phyloP scores from a whole-genome alignment of 2,797 vertebrate species.

The Falco berigora region DNA sequence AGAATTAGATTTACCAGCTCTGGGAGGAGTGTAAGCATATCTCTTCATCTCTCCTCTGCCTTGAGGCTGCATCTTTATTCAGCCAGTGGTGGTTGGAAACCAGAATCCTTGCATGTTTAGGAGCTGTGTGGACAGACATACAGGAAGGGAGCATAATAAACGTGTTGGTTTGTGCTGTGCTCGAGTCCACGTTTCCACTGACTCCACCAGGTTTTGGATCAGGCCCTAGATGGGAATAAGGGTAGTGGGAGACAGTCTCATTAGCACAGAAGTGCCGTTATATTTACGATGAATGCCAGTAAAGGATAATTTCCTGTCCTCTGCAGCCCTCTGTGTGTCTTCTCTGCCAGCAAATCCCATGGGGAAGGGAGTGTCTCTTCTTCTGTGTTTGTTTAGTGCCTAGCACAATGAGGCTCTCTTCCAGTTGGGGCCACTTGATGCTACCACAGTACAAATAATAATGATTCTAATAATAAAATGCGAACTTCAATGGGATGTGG shows the following conservation, averaged over 20 bases:
- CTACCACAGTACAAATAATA: slow-evolving; percentile 49
- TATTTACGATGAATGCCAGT: background rate
- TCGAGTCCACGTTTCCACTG: background rate
- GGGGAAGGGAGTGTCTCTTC: slow-evolving; percentile 45
- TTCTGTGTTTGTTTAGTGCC: slow-evolving; percentile 29
- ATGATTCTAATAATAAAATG: slow-evolving; percentile 54
- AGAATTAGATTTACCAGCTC: slow-evolving; percentile 36
- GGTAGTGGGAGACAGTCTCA: background rate
- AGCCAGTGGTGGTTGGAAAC: background rate
- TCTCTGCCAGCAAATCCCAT: background rate
- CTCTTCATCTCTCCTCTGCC: background rate
- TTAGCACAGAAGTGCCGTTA: background rate
- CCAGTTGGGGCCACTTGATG: slow-evolving; percentile 36
- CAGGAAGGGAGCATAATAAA: background rate
- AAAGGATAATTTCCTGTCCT: slow-evolving; percentile 24
- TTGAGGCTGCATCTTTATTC: background rate
- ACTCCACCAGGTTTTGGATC: background rate
- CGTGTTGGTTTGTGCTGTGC: background rate
- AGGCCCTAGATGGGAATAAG: background rate
- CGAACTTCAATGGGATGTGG: slow-evolving; percentile 42
- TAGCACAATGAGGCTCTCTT: slow-evolving; percentile 23
- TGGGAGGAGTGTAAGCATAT: background rate
- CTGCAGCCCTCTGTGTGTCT: background rate
- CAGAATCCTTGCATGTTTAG: background rate
- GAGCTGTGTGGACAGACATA: background rate